Evolutionary conservation across 2,888 invertebrate species (phyloP).

Genomic region (Clistopyga incitator): DNA sequence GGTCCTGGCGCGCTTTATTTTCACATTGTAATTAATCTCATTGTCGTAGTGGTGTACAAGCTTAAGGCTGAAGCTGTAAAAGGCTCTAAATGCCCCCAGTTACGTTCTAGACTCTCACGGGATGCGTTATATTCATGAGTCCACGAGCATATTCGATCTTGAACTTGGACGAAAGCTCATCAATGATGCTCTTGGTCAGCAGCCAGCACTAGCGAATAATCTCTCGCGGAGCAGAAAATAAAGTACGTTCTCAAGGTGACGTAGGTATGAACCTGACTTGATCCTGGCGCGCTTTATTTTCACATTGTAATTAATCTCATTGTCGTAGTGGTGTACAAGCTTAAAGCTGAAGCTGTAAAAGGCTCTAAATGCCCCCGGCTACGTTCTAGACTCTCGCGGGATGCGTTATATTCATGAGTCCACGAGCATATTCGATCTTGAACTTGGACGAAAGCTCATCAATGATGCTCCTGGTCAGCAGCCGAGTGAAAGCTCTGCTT

Average conservation of each 20-base stretch:
- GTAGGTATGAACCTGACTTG: background rate
- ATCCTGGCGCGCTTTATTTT: slow-evolving; percentile 6
- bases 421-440: slow-evolving; percentile 46
- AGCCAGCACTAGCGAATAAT: no score
- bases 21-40: background rate
- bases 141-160: slow-evolving; percentile 46
- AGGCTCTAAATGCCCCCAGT: slow-evolving; percentile 3
- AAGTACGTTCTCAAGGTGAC: slow-evolving; percentile 11
- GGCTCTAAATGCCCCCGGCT: slow-evolving; percentile 1
- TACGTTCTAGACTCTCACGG: background rate
- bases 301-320: slow-evolving; percentile 54
- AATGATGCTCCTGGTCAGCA: slow-evolving; percentile 4
- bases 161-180: slow-evolving; percentile 34
- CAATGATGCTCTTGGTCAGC: slow-evolving; percentile 10
- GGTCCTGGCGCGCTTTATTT: background rate
- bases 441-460: slow-evolving; percentile 36
- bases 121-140: slow-evolving; percentile 45
- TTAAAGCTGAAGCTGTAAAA: slow-evolving; percentile 44
- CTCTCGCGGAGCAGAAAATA: no score
- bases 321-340: slow-evolving; percentile 20
- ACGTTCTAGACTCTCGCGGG: background rate
- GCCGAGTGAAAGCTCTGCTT: slow-evolving; percentile 13
- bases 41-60: background rate
- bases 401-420: slow-evolving; percentile 43
- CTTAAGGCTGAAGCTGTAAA: slow-evolving; percentile 5